phyloP scores from a whole-genome alignment of 2,797 vertebrate species.

The Natrix natrix region DNA sequence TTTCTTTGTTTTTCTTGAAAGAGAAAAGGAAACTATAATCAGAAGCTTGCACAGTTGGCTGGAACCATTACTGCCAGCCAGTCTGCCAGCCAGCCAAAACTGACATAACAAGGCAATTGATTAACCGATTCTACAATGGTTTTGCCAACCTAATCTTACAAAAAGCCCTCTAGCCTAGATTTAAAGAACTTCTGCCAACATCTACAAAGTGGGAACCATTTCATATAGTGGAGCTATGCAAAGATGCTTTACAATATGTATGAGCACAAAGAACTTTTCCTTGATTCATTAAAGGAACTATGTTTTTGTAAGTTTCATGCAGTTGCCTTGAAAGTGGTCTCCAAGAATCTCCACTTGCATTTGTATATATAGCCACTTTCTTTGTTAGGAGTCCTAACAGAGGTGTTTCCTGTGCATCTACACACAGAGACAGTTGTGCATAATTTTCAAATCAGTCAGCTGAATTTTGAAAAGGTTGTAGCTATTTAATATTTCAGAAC shows the following conservation, averaged over 20 bases:
- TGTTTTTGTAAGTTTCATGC: background rate
- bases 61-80: background rate
- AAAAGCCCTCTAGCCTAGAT: background rate
- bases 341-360: background rate
- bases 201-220: background rate
- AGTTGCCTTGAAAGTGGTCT: background rate
- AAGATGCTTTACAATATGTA: background rate
- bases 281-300: background rate
- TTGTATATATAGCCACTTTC: background rate
- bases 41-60: background rate
- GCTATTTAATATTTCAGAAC: background rate
- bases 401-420: background rate
- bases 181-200: background rate
- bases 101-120: background rate
- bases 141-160: slow-evolving; percentile 3
- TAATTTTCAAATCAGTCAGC: background rate
- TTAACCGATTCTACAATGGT: background rate
- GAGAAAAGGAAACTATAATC: background rate
- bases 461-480: background rate
- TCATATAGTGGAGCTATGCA: background rate
- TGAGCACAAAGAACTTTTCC: background rate
- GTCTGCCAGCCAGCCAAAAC: background rate
- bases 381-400: background rate
- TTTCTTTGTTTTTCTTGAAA: background rate
- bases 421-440: background rate